Evolutionary conservation across 2,888 invertebrate species (phyloP).

Genomic region (Melipona bicolor): DNA sequence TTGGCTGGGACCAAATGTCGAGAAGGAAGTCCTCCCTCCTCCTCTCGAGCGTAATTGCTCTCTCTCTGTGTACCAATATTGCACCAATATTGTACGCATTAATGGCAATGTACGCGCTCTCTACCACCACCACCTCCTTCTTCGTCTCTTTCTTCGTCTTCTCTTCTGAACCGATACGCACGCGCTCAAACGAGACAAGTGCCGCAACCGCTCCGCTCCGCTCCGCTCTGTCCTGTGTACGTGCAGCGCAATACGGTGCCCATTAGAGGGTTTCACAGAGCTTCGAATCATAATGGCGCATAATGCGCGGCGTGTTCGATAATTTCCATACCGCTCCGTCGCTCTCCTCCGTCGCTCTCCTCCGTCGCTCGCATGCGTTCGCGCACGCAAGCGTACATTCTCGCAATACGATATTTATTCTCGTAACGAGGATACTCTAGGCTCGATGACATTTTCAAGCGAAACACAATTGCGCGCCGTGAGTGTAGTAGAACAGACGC

Average conservation of each 20-base stretch:
- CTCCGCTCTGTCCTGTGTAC: not conserved
- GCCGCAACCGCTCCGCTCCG: not conserved
- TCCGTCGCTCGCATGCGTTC: too few species aligned
- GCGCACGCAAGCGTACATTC: constrained; percentile 6
- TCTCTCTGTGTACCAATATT: not conserved
- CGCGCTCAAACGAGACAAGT: constrained; percentile 1
- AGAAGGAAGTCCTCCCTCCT: not conserved
- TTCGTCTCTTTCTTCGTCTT: constrained; percentile 7
- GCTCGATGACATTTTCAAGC: constrained; percentile 61
- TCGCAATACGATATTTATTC: constrained; percentile 51
- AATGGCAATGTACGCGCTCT: too few species aligned
- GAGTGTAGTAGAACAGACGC: constrained; percentile 32
- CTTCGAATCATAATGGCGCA: constrained; percentile 42
- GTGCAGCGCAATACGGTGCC: constrained; percentile 33
- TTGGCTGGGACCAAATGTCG: constrained; percentile 36
- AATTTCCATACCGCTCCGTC: constrained; percentile 27
- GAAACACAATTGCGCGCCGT: constrained; percentile 50
- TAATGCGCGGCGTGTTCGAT: constrained; percentile 27
- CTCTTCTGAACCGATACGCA: not conserved
- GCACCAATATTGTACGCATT: not conserved
- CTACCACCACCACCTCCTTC: not conserved
- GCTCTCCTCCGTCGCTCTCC: not conserved
- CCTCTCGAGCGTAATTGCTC: constrained; percentile 37
- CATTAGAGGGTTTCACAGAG: constrained; percentile 35
- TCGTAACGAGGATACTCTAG: constrained; percentile 54